A percentile compares a stretch with the other conserved stretches of the same genome.
Evolutionary conservation across 2,888 invertebrate genomes (phyloP).

Genomic region (Microdon myrmicae): DNA sequence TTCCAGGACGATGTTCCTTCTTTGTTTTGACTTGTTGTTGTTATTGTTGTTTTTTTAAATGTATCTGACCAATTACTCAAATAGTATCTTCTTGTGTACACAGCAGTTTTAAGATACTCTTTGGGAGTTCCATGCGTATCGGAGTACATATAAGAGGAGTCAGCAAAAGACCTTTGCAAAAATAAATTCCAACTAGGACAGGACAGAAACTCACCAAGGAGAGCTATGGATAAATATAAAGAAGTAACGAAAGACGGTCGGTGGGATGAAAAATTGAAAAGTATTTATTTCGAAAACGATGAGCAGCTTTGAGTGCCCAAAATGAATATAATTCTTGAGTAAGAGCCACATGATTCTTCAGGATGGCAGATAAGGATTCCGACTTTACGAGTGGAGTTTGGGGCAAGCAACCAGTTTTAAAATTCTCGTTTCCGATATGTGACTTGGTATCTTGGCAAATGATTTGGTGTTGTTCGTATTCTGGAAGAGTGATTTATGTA

Average conservation of each 20-base stretch:
- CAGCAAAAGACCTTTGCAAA: too few relatives aligned
- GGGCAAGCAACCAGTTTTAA: constrained; percentile 3
- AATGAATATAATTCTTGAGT: constrained; percentile 52
- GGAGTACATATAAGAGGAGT: too few relatives aligned
- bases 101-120: too few relatives aligned
- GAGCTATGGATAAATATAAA: too few relatives aligned
- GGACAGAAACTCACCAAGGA: too few relatives aligned
- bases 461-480: constrained; percentile 46
- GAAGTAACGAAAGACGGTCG: constrained; percentile 6
- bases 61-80: constrained; percentile 47
- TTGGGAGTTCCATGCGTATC: background rate
- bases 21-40: constrained; percentile 1
- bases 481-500: constrained; percentile 25
- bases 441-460: constrained; percentile 43
- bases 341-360: constrained; percentile 51
- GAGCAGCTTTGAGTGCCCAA: constrained; percentile 52
- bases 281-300: constrained; percentile 52
- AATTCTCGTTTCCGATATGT: constrained; percentile 23
- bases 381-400: background rate
- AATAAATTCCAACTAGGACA: too few relatives aligned
- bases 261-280: constrained; percentile 51
- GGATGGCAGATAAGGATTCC: constrained; percentile 34
- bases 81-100: constrained; percentile 22
- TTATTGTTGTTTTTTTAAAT: constrained; percentile 6
- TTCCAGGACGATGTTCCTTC: too few relatives aligned